A percentile compares a stretch with the other conserved stretches of the same genome.
Conservation (phyloP, 2,888 invertebrate species). For the Halictus quadricinctus region DNA sequence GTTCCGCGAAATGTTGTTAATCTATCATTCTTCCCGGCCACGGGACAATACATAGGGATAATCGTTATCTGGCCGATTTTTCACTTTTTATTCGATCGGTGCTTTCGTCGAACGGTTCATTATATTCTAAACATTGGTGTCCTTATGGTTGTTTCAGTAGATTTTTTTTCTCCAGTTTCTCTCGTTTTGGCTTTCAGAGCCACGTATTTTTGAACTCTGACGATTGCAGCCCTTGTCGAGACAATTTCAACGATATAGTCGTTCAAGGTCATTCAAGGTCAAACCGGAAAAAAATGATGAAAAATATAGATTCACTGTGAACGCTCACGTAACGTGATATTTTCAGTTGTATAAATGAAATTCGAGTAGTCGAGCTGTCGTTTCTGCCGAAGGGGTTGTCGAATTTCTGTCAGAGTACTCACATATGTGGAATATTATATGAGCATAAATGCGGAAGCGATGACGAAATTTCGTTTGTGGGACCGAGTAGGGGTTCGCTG, state of each 20-base stretch:
- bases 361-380: neutral
- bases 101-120: neutral
- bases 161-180: neutral
- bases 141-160: neutral
- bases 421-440: neutral
- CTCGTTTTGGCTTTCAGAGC: neutral
- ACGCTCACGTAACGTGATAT: no score
- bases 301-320: no score
- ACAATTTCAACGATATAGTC: no score
- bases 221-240: no score
- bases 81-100: neutral
- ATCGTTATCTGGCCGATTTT: neutral
- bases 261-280: no score
- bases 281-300: no score
- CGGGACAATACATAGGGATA: neutral
- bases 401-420: neutral
- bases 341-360: no score
- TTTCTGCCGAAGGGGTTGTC: neutral
- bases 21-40: neutral
- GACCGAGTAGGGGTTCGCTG: neutral
- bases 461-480: neutral
- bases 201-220: no score
- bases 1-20: constrained; percentile 35
- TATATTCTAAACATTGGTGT: neutral
- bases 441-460: neutral